phyloP scores from a whole-genome alignment of 2,888 invertebrate species.

The Drosophila antonietae region DNA sequence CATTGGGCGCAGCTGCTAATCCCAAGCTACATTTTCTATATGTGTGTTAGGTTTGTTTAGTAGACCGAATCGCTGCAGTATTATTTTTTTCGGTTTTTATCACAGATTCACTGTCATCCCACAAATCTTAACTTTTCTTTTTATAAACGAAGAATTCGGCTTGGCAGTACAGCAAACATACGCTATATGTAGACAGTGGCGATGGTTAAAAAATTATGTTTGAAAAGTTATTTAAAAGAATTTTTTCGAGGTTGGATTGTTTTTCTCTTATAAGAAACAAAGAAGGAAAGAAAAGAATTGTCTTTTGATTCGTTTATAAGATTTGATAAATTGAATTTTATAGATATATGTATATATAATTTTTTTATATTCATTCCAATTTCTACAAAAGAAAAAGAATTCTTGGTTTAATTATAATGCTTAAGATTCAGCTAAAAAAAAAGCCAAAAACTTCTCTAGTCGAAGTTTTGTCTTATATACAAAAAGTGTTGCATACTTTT shows the following conservation, averaged over 20 bases:
- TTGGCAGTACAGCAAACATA: slow-evolving; percentile 6
- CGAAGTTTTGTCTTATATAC: neutral
- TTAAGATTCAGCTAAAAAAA: neutral
- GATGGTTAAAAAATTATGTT: neutral
- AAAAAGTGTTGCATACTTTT: slow-evolving; percentile 52
- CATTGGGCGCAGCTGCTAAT: slow-evolving; percentile 31
- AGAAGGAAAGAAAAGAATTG: too few relatives aligned
- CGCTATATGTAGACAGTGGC: neutral
- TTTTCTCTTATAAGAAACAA: too few relatives aligned
- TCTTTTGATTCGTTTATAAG: too few relatives aligned
- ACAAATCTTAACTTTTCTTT: slow-evolving; percentile 65
- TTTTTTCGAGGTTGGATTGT: neutral
- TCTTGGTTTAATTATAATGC: too few relatives aligned
- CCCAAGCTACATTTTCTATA: slow-evolving; percentile 9
- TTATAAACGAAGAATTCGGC: slow-evolving; percentile 26
- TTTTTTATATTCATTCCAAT: too few relatives aligned
- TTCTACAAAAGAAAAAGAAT: too few relatives aligned
- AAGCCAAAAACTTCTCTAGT: neutral
- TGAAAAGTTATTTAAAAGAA: too few relatives aligned
- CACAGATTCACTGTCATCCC: slow-evolving; percentile 66
- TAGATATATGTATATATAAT: too few relatives aligned
- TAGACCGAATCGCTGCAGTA: slow-evolving; percentile 64
- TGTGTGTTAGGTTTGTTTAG: slow-evolving; percentile 48
- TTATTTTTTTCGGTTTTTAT: slow-evolving; percentile 50
- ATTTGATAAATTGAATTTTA: too few relatives aligned